Conservation (phyloP, 2,888 invertebrate species). For the Zygaena filipendulae region DNA sequence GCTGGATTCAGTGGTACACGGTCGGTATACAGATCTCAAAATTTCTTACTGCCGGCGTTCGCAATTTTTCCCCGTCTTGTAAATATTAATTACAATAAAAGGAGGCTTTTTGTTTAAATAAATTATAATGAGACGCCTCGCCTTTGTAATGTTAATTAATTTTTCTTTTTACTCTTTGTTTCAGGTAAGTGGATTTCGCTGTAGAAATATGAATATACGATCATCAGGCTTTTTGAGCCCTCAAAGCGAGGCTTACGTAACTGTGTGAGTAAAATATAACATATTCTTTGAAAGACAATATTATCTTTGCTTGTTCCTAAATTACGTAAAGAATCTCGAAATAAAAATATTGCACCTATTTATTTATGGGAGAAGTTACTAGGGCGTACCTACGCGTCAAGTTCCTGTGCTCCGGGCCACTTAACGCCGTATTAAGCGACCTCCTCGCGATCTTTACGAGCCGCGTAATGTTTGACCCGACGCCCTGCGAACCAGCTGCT, state of each 20-base stretch:
- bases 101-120: conserved; percentile 55
- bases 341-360: no score
- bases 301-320: no score
- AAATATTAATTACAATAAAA: conserved; percentile 66
- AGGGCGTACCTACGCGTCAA: no score
- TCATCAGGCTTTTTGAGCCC: conserved; percentile 5
- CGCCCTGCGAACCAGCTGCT: conserved; percentile 29
- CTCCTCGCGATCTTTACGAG: conserved; percentile 35
- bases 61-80: conserved; percentile 39
- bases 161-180: conserved; percentile 46
- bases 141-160: conserved; percentile 61
- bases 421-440: conserved; percentile 40
- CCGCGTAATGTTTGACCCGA: conserved; percentile 29
- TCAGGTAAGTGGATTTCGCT: conserved; percentile 56
- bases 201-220: no score
- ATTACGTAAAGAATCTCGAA: no score
- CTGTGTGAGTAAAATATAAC: no score
- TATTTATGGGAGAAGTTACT: conserved; percentile 9
- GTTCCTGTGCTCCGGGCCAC: conserved; percentile 26
- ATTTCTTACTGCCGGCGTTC: conserved; percentile 11
- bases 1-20: no score
- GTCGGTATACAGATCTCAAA: conserved; percentile 21
- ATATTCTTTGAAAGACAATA: no score
- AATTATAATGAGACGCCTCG: conserved; percentile 42
- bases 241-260: no score